Conservation (phyloP, 2,888 invertebrate species). For the Nasonovia ribisnigri region DNA sequence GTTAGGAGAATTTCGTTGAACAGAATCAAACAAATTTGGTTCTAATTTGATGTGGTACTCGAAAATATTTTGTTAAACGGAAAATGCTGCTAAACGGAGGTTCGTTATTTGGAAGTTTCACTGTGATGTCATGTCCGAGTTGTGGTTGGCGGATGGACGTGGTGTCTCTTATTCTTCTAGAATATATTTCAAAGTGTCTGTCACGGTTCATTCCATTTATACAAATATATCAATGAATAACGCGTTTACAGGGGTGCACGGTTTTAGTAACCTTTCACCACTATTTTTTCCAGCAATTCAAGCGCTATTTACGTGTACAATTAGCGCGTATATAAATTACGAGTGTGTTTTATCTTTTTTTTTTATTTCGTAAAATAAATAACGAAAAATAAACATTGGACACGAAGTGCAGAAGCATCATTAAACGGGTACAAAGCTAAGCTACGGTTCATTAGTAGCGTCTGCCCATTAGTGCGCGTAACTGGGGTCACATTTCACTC, state of each 20-base stretch:
- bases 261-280: not conserved
- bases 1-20: too few relatives aligned
- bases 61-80: too few relatives aligned
- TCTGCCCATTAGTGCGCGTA: constrained; percentile 31
- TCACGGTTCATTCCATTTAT: not conserved
- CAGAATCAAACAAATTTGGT: too few relatives aligned
- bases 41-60: too few relatives aligned
- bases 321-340: not conserved
- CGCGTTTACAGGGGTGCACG: not conserved
- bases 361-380: not conserved
- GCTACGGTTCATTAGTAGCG: constrained; percentile 50
- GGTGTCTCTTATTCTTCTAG: not conserved
- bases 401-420: constrained; percentile 8
- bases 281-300: not conserved
- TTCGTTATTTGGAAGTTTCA: too few relatives aligned
- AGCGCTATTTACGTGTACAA: not conserved
- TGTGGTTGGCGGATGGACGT: not conserved
- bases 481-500: constrained; percentile 34
- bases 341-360: not conserved
- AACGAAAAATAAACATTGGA: constrained; percentile 48
- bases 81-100: too few relatives aligned
- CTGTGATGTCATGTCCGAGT: not conserved
- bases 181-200: not conserved
- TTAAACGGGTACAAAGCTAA: constrained; percentile 30
- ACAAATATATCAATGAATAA: not conserved